Conservation (phyloP, 2,797 vertebrate species). For the Cyclura pinguis region DNA sequence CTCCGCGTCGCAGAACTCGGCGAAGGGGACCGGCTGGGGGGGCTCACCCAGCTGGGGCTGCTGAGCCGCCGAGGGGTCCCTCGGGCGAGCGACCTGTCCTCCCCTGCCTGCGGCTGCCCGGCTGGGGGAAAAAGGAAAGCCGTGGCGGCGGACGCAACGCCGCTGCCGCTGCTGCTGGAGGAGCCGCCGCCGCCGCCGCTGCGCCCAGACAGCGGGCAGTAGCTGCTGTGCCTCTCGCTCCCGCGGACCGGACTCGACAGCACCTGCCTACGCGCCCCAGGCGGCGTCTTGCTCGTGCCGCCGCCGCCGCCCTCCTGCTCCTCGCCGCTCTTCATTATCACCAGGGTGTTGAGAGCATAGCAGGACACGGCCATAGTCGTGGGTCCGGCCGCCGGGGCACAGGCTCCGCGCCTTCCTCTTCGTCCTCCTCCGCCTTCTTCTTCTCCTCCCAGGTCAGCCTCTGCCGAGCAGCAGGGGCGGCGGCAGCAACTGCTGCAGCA, state of each 20-base stretch:
- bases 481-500: constrained; percentile 75
- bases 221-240: constrained; percentile 70
- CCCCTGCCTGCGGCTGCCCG: constrained; percentile 65
- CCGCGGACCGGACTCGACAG: constrained; percentile 74
- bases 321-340: constrained; percentile 87
- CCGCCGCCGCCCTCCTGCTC: constrained; percentile 77
- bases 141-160: constrained; percentile 42
- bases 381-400: constrained; percentile 69
- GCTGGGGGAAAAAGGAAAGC: constrained; percentile 78
- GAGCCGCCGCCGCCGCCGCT: constrained; percentile 50
- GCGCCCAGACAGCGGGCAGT: constrained; percentile 71
- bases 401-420: constrained; percentile 54
- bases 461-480: constrained; percentile 44
- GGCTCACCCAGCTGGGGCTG: constrained; percentile 78
- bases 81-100: constrained; percentile 52
- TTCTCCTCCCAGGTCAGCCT: constrained; percentile 63
- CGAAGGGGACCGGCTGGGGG: constrained; percentile 72
- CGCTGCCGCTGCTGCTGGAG: constrained; percentile 58
- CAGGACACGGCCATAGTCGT: constrained; percentile 89
- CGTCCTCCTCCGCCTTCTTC: constrained; percentile 51
- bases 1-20: constrained; percentile 51
- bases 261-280: constrained; percentile 76
- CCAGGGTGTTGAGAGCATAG: constrained; percentile 87
- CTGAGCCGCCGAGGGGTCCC: constrained; percentile 62
- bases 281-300: constrained; percentile 75